phyloP scores from a whole-genome alignment of 2,888 invertebrate genomes.

The Andrena praecox region DNA sequence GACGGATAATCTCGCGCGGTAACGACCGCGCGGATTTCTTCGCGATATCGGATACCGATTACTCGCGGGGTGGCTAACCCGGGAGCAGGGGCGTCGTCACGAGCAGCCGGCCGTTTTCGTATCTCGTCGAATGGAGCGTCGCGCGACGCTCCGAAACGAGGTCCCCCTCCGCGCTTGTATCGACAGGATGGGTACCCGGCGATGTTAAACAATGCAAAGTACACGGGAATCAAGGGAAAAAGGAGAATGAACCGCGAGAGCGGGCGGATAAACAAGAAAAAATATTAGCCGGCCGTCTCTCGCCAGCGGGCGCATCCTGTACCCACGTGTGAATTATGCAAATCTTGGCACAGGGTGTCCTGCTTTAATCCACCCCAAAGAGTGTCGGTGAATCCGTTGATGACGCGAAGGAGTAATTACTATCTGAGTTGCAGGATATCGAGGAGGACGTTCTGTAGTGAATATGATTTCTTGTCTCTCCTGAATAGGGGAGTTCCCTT shows the following conservation, averaged over 20 bases:
- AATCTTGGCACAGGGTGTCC: conserved; percentile 23
- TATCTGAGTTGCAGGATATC: background rate
- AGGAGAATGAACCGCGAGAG: background rate
- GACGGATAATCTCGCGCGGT: conserved; percentile 45
- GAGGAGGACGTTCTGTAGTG: no score
- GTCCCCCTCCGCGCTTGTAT: background rate
- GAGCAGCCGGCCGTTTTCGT: background rate
- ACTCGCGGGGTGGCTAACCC: conserved; percentile 12
- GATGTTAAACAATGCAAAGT: conserved; percentile 46
- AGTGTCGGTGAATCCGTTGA: background rate
- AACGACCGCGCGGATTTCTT: conserved; percentile 56
- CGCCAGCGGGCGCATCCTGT: conserved; percentile 58
- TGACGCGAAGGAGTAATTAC: background rate
- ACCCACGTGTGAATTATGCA: conserved; percentile 70
- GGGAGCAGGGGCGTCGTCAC: background rate
- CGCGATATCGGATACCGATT: conserved; percentile 64
- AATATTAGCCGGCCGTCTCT: conserved; percentile 46
- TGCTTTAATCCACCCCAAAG: background rate
- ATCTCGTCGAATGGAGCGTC: background rate
- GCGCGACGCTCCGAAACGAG: background rate
- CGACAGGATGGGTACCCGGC: conserved; percentile 9
- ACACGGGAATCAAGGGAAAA: conserved; percentile 4
- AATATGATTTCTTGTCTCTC: no score
- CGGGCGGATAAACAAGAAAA: conserved; percentile 26
- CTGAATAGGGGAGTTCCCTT: no score